These are phyloP conservation scores for Chymomyza procnemis DNA, from an alignment of 2,888 invertebrate genomes.

Conservation along the genomic window DNA sequence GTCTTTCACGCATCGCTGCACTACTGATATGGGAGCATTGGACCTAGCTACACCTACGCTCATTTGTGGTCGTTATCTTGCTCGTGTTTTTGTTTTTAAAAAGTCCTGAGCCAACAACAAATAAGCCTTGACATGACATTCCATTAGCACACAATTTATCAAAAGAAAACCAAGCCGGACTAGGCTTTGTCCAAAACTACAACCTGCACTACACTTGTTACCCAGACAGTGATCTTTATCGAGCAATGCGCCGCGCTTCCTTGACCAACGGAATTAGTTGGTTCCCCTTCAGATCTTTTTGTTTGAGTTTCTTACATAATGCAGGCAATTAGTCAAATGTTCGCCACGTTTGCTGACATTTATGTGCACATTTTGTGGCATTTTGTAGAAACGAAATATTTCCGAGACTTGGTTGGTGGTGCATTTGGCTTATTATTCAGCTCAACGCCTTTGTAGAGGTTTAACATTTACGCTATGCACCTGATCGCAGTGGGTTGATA, in stretches of 20 bases:
- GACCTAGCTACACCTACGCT: conserved; percentile 2
- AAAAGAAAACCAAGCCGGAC: conserved; percentile 39
- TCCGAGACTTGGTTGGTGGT: neutral
- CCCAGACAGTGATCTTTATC: conserved; percentile 53
- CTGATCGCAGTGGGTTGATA: neutral
- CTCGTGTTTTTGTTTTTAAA: conserved; percentile 21
- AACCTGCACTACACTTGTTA: conserved; percentile 56
- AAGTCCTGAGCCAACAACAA: conserved; percentile 55
- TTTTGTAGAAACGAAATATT: conserved; percentile 41
- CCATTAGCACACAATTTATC: conserved; percentile 78
- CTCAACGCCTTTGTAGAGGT: conserved; percentile 54
- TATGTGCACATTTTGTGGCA: conserved; percentile 62
- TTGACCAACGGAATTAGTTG: neutral
- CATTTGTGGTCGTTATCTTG: conserved; percentile 1
- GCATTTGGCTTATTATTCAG: conserved; percentile 48
- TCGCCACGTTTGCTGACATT: conserved; percentile 49
- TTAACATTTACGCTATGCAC: neutral
- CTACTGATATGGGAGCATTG: neutral
- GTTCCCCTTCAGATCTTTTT: neutral
- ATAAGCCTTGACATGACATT: conserved; percentile 76
- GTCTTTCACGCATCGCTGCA: neutral
- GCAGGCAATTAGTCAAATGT: conserved; percentile 69
- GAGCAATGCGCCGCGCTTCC: neutral
- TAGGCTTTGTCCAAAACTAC: neutral
- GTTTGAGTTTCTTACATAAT: conserved; percentile 26